Base-by-base conservation (phyloP, 2,797 vertebrate genomes). In the Phaenicophaeus curvirostris region DNA sequence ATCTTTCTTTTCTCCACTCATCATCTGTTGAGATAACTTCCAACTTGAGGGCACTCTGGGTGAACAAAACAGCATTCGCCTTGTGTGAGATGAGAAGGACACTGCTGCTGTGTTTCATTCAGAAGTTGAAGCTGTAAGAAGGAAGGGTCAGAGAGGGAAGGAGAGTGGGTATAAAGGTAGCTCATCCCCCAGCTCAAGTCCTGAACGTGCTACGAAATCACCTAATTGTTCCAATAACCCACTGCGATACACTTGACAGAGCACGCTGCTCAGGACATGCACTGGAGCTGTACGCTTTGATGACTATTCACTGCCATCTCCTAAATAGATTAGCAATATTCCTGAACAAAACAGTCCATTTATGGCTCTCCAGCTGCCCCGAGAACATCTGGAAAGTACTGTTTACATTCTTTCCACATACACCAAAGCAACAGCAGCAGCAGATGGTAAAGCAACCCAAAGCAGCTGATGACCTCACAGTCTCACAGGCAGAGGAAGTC, bases 401-500 rank as follows among this genome's bases (percentile, higher is more conserved):
- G 95, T 86, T 88, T 67, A 63, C 53, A 95, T 96, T 96, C 82
- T 83, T 93, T 82, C 71, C 61, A 62, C 62, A 63, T 30, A 75
- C 80, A 95, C 79, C 55, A 71, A 88, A 76, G 94, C 94, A 93
- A 80, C 61, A 74, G 89, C 88, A 92, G 90, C 10, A 35, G 37
- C 31, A 33, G 75, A 83, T 77, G 93, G 92, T 48, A 94, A 96
- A 95, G 90, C 92, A 86, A 71, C 87, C 86, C 73, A 35, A 30
- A 95, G 80, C 44, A 94, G 96, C 88, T 91, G 89, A 74, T 90
- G 97, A 97, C 95, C 95, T 97, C 97, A 97, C 58, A 85, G 91
- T 89, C 93, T 87, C 93, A 67, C 73, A 91, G 95, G 84, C 96
- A 95, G 95, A 95, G 97, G 97, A 98, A 97, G 96, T 87, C 93